Percentiles rank a stretch among this genome's conserved stretches.
Conservation (phyloP, 1,140 invertebrate genomes). For the Drosophila leontia region DNA sequence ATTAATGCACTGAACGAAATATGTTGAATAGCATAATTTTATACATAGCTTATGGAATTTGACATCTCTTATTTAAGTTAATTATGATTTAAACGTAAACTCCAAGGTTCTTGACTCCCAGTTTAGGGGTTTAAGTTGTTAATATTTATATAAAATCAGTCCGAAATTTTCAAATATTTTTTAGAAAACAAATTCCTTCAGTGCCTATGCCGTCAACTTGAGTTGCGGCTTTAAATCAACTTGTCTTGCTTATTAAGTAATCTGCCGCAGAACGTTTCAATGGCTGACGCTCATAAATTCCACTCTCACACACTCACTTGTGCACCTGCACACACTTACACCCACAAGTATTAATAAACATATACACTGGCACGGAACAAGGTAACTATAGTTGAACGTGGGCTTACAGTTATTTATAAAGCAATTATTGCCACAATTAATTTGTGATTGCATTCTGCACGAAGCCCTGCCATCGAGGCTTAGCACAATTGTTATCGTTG, state of each 20-base stretch:
- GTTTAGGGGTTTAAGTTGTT: not conserved
- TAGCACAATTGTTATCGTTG: constrained; percentile 25
- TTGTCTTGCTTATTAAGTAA: constrained; percentile 63
- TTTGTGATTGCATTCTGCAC: constrained; percentile 69
- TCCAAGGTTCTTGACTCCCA: not conserved
- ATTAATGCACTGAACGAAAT: not conserved
- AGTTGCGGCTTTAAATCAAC: constrained; percentile 59
- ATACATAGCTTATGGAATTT: not conserved
- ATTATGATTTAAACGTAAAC: not conserved
- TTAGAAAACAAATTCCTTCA: not conserved
- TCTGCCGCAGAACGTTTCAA: constrained; percentile 42
- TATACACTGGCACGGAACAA: constrained; percentile 1
- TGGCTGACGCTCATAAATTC: constrained; percentile 29
- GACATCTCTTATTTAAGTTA: not conserved
- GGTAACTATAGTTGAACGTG: constrained; percentile 6
- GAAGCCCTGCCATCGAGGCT: constrained; percentile 16
- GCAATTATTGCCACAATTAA: constrained; percentile 81
- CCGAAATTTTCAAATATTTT: not conserved
- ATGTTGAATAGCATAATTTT: not conserved
- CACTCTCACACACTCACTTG: not conserved
- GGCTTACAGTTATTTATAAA: constrained; percentile 75
- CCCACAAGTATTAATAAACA: constrained; percentile 11
- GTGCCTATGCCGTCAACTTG: not conserved
- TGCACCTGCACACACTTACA: constrained; percentile 3
- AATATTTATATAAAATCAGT: not conserved